Conservation (phyloP, 2,113 vertebrate species). For the Neotoma lepida region DNA sequence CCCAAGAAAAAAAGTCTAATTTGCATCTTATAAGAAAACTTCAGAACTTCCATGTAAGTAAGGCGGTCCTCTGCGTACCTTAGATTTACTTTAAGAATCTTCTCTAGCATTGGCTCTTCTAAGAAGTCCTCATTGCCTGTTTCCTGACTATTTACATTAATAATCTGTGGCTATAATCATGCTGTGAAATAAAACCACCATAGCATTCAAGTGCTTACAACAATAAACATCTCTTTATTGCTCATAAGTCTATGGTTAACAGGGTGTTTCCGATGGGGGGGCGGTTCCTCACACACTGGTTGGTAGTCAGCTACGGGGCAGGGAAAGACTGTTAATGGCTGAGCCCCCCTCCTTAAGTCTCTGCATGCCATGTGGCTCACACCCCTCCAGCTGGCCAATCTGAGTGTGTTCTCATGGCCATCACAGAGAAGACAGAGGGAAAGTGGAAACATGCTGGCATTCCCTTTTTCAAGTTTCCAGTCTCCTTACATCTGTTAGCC, state of each 20-base stretch:
- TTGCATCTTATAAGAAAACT: constrained; percentile 50
- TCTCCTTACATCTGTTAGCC: constrained; percentile 31
- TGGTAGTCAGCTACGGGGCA: neutral
- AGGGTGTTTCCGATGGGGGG: neutral
- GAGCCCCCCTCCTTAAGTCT: neutral
- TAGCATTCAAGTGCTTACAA: neutral
- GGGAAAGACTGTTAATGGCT: neutral
- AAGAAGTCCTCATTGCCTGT: neutral
- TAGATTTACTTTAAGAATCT: neutral
- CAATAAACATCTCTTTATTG: neutral
- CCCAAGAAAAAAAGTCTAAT: neutral
- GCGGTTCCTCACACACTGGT: neutral
- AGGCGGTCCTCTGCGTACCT: neutral
- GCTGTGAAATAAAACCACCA: constrained; percentile 13
- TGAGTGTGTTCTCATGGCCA: neutral
- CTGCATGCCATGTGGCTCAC: neutral
- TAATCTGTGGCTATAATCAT: neutral
- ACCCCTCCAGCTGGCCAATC: neutral
- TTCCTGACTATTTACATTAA: neutral
- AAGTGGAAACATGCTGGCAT: neutral
- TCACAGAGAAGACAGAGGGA: neutral
- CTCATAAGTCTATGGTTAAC: neutral
- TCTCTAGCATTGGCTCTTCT: neutral
- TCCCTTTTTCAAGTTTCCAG: neutral
- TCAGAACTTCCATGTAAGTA: neutral